These are phyloP conservation scores for Amphipyra tragopoginis DNA, from an alignment of 2,888 invertebrate species.

Conservation along the genomic window DNA sequence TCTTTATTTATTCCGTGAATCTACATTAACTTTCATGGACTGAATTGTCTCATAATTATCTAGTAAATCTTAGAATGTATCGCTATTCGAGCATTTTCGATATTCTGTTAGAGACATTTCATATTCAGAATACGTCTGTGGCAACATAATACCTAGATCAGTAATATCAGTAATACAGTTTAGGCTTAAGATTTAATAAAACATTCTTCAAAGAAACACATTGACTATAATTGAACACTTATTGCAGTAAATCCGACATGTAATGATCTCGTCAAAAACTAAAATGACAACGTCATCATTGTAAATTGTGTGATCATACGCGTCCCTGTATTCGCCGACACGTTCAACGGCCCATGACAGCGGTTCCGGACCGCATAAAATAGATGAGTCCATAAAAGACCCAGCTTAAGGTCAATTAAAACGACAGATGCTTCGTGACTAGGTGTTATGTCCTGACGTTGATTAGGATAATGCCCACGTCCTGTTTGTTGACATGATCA, in stretches of 20 bases:
- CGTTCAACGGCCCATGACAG: constrained; percentile 59
- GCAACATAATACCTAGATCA: too few species aligned
- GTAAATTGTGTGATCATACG: constrained; percentile 65
- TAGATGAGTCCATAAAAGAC: constrained; percentile 81
- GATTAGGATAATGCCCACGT: constrained; percentile 65
- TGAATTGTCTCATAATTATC: too few species aligned
- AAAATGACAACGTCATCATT: constrained; percentile 63
- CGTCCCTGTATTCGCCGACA: constrained; percentile 41
- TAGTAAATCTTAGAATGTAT: too few species aligned
- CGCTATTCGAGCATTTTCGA: too few species aligned
- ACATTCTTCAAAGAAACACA: constrained; percentile 7
- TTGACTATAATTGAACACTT: constrained; percentile 8
- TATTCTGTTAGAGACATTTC: too few species aligned
- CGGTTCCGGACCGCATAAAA: constrained; percentile 76
- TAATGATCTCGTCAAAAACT: constrained; percentile 28
- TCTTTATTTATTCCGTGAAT: too few species aligned
- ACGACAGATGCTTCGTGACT: constrained; percentile 68
- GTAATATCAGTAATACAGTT: too few species aligned
- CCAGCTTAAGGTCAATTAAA: constrained; percentile 81
- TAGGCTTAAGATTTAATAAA: neutral
- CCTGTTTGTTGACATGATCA: constrained; percentile 52
- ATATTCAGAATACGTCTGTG: too few species aligned
- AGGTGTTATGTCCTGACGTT: constrained; percentile 69
- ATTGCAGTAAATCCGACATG: constrained; percentile 5
- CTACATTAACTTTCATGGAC: too few species aligned